Base-by-base conservation (phyloP, 2,888 invertebrate genomes). In the Argynnis bischoffii region DNA sequence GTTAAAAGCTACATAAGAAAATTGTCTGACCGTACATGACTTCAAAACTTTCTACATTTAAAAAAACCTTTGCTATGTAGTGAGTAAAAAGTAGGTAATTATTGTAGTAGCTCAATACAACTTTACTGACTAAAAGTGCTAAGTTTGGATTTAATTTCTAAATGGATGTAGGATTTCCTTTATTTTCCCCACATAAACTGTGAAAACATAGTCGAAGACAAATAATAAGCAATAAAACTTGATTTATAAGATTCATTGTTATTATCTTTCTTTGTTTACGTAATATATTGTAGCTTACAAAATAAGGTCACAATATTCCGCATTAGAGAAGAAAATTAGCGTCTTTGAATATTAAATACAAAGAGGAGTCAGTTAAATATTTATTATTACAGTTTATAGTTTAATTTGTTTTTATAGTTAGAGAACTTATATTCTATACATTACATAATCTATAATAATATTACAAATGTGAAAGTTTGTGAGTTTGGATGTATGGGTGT, bases 321-420 rank as follows among this genome's bases (percentile, higher is more conserved):
- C 55, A 50, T 41, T 21, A 13, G n/a, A 50, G 60, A 55, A 60
- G 50, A 60, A 61, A 66, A 66, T 61, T 66, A 55, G 50, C 60
- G 55, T 55, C 66, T 66, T 66, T 66, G 60, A 60, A 61, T 21
- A 21, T 50, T 60, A 35, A 55, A 61, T 50, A 66, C 55, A 66
- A 66, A 66, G 60, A 35, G 50, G 60, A 48, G 18, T 41, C 8
- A 41, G 11, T 41, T 41, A 41, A 41, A 11, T 41, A 41, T 11
- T 41, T 50, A 35, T 66, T 48, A 55, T 31, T 60, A 60, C 50
- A 35, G 26, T 60, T 50, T 60, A 18, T n/a, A n/a, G n/a, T n/a
- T n/a, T n/a, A n/a, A n/a, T n/a, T n/a, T n/a, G n/a, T n/a, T n/a
- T n/a, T n/a, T n/a, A n/a, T n/a, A n/a, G n/a, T n/a, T n/a, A n/a